Evolutionary conservation across 2,113 vertebrate genomes (phyloP), one percentile per base, ranked within the genome.

Genomic region (Macrotis lagotis): DNA sequence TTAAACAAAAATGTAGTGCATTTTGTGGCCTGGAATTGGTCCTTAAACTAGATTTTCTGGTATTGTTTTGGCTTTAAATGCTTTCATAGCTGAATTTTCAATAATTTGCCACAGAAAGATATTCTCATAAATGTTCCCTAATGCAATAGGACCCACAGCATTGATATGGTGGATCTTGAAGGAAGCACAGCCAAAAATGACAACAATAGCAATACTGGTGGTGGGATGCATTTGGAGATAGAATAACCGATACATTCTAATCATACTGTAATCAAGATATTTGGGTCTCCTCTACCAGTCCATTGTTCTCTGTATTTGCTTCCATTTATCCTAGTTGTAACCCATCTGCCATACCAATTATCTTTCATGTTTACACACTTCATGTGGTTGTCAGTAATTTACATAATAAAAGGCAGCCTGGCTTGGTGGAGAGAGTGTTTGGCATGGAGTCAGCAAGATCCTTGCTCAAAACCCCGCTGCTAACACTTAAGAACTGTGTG

Each of bases 91-190:
- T 48, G 0, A 52, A 47, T 90, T 93, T 95, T 91, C 48, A 66
- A 91, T 59, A 51, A 96, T 24, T 92, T 92, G 55, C 50, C 22
- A 50, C 52, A 74, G 49, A 91, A 95, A 50, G 55, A 92, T 91
- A 90, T 50, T 25, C 53, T 90, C 66, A 74, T 74, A 74, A 74
- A n/a, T 74, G 22, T n/a, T 74, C 66, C n/a, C 66, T n/a, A 74
- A 74, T 74, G 16, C 37, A n/a, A 1, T 1, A n/a, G 14, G 66
- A 74, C 66, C 37, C 11, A 66, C 11, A 66, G 10, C 66, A 74
- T 14, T 6, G 12, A n/a, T 19, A 74, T n/a, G 14, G 19, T 19
- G 66, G 37, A 8, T n/a, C 66, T 74, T 19, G 16, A 74, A 74
- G 37, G 14, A 74, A 74, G 37, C 37, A 66, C 5, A 66, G 59